Evolutionary conservation across 1,140 invertebrate genomes (phyloP).

Genomic region (Agrypnia vestita): DNA sequence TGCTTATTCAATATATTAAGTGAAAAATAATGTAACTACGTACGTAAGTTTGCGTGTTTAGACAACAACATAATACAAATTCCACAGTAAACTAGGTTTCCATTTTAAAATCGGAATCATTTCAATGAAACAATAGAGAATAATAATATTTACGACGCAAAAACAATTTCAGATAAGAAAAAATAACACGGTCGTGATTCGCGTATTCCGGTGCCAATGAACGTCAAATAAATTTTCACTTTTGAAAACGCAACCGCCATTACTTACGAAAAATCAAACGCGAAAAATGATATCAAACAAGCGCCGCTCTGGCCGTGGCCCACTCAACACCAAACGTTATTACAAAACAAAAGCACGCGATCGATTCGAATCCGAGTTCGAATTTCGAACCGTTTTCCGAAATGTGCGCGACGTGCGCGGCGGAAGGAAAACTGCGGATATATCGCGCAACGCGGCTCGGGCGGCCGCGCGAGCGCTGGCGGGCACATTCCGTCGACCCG

Average conservation of each 20-base stretch:
- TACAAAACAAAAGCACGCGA: conserved; percentile 15
- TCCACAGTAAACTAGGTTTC: background rate
- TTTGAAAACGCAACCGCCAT: conserved; percentile 18
- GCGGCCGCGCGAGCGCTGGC: conserved; percentile 18
- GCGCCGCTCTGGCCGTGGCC: background rate
- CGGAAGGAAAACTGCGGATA: conserved; percentile 45
- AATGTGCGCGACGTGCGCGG: conserved; percentile 39
- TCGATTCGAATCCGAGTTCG: conserved; percentile 1
- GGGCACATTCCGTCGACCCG: conserved; percentile 13
- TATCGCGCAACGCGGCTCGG: conserved; percentile 39
- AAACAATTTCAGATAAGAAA: background rate
- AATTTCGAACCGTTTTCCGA: conserved; percentile 33
- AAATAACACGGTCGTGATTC: conserved; percentile 1
- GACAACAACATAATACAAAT: background rate
- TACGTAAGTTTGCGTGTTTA: background rate
- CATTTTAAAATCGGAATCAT: background rate
- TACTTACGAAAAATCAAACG: background rate
- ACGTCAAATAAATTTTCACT: conserved; percentile 21
- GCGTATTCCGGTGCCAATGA: background rate
- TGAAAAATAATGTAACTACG: background rate
- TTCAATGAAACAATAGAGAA: conserved; percentile 1
- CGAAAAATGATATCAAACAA: background rate
- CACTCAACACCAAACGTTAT: background rate
- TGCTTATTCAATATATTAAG: background rate
- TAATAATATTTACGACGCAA: background rate